phyloP scores from a whole-genome alignment of 1,140 invertebrate species.

The silkworm (Bombyx mori) region DNA sequence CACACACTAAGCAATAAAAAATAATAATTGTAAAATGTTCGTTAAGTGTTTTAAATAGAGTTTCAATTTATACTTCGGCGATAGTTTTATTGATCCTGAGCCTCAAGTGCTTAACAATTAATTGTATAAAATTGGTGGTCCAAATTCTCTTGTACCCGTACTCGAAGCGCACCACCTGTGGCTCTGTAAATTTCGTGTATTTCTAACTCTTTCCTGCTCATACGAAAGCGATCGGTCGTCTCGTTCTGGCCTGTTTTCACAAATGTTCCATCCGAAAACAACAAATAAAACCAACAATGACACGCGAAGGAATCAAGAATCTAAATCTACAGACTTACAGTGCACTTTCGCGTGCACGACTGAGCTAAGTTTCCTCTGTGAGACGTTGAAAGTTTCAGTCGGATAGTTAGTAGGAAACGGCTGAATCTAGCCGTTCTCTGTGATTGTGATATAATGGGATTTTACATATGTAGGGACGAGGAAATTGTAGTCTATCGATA shows the following conservation, averaged over 20 bases:
- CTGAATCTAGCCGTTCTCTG: slow-evolving; percentile 48
- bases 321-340: slow-evolving; percentile 23
- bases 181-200: slow-evolving; percentile 67
- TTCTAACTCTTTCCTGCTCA: slow-evolving; percentile 31
- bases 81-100: too few species aligned
- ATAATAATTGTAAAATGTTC: too few species aligned
- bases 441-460: slow-evolving; percentile 67
- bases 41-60: too few species aligned
- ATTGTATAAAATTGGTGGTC: slow-evolving; percentile 4
- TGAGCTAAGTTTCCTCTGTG: slow-evolving; percentile 48
- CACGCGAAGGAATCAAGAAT: slow-evolving; percentile 16
- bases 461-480: slow-evolving; percentile 61
- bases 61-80: too few species aligned
- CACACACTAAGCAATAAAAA: too few species aligned
- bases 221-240: slow-evolving; percentile 16
- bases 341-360: slow-evolving; percentile 18
- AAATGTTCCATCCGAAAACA: slow-evolving; percentile 69
- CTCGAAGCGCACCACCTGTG: slow-evolving; percentile 67
- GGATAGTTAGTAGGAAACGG: slow-evolving; percentile 37
- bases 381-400: slow-evolving; percentile 55
- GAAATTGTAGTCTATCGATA: not conserved
- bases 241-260: slow-evolving; percentile 58
- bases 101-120: not conserved
- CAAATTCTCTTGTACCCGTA: slow-evolving; percentile 34
- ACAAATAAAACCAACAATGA: slow-evolving; percentile 52